phyloP scores from a whole-genome alignment of 2,113 vertebrate species.

The Gallinago jamesoni region DNA sequence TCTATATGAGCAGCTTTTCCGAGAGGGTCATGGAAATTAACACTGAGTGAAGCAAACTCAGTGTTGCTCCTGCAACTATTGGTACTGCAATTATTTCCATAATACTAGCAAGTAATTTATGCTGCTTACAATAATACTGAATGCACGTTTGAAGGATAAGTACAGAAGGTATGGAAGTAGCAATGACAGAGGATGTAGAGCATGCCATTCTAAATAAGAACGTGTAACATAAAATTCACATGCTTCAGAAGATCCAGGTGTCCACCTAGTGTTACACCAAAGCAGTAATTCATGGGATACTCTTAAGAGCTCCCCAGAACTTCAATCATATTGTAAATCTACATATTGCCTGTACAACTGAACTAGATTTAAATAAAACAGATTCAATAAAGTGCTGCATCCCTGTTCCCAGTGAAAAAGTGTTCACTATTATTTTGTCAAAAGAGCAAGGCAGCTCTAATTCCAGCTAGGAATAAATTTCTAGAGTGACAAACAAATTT shows the following conservation, averaged over 20 bases:
- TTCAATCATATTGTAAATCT: not conserved
- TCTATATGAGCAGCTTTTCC: not conserved
- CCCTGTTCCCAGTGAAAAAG: not conserved
- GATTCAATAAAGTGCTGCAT: not conserved
- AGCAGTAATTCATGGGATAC: not conserved
- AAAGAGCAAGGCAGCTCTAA: not conserved
- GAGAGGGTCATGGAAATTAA: not conserved
- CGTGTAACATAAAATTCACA: not conserved
- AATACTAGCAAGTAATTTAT: not conserved
- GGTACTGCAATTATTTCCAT: not conserved
- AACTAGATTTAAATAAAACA: not conserved
- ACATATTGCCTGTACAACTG: not conserved
- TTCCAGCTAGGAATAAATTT: not conserved
- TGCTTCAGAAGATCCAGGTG: constrained; percentile 41
- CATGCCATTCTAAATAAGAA: not conserved
- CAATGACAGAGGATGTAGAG: not conserved
- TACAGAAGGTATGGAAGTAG: not conserved
- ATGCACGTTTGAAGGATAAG: not conserved
- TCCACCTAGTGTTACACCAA: constrained; percentile 36
- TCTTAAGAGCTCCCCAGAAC: not conserved
- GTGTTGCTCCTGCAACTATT: not conserved
- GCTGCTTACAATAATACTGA: not conserved
- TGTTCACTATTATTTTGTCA: not conserved
- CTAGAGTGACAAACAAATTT: not conserved
- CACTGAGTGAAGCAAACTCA: not conserved